Evolutionary conservation across 2,888 invertebrate genomes (phyloP).

Genomic region (Epirrhoe alternata): DNA sequence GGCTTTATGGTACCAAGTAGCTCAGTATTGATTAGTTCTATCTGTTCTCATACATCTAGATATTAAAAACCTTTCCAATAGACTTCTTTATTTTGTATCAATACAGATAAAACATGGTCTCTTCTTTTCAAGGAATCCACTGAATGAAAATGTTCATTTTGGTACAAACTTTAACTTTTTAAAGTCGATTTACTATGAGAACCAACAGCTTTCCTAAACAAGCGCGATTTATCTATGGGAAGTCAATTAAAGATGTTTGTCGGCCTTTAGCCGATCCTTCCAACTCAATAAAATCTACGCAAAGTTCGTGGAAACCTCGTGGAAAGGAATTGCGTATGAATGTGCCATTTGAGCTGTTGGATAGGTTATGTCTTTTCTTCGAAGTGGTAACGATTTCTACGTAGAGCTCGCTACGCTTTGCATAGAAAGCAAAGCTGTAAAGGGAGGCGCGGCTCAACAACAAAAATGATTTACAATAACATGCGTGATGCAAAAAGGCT

Average conservation of each 20-base stretch:
- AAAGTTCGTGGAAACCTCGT: constrained; percentile 1
- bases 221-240: too few species aligned
- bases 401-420: neutral
- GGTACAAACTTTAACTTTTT: too few species aligned
- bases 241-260: too few species aligned
- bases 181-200: too few species aligned
- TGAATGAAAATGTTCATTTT: too few species aligned
- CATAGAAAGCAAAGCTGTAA: too few species aligned
- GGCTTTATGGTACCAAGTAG: constrained; percentile 8
- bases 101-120: neutral
- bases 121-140: too few species aligned
- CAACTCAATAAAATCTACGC: constrained; percentile 6
- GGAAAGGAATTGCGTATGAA: neutral
- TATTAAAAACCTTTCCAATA: neutral
- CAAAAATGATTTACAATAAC: too few species aligned
- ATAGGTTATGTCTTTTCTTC: constrained; percentile 3
- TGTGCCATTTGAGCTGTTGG: constrained; percentile 16
- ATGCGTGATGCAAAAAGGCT: too few species aligned
- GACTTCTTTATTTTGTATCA: neutral
- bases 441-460: too few species aligned
- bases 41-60: neutral
- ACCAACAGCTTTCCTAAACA: too few species aligned
- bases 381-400: constrained; percentile 9
- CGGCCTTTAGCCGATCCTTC: neutral
- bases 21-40: constrained; percentile 13